A percentile compares a stretch with the other conserved stretches of the same genome.
phyloP scores from a whole-genome alignment of 2,888 invertebrate species.

The Aspidiotus rigidus region DNA sequence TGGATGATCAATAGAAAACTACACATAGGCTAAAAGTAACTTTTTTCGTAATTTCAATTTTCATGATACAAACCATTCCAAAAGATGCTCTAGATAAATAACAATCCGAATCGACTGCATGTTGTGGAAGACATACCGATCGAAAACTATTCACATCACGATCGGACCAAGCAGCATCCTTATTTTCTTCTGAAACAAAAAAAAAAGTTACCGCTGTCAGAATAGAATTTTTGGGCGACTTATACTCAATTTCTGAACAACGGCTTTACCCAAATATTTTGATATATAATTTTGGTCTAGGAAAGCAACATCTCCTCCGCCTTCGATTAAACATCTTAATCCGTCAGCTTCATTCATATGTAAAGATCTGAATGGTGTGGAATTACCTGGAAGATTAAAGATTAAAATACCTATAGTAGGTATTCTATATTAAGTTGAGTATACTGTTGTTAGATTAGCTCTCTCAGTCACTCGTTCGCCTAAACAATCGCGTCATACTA shows the following conservation, averaged over 20 bases:
- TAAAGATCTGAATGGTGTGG: conserved; percentile 5
- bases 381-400: background rate
- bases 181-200: background rate
- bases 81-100: conserved; percentile 15
- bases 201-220: background rate
- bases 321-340: conserved; percentile 56
- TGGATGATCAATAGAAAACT: background rate
- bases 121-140: conserved; percentile 8
- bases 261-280: conserved; percentile 50
- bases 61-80: background rate
- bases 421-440: background rate
- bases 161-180: background rate
- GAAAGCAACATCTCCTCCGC: conserved; percentile 68
- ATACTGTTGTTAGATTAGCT: background rate
- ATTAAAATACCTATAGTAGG: background rate
- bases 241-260: background rate
- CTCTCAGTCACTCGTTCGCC: background rate
- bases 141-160: background rate
- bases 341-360: conserved; percentile 52
- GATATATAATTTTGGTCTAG: conserved; percentile 55
- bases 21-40: background rate
- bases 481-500: no score
- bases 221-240: background rate
- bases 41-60: background rate
- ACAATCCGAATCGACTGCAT: conserved; percentile 1